Evolutionary conservation across 1,140 invertebrate genomes (phyloP), one percentile per base, ranked within the genome.

Genomic region (Manduca sexta): DNA sequence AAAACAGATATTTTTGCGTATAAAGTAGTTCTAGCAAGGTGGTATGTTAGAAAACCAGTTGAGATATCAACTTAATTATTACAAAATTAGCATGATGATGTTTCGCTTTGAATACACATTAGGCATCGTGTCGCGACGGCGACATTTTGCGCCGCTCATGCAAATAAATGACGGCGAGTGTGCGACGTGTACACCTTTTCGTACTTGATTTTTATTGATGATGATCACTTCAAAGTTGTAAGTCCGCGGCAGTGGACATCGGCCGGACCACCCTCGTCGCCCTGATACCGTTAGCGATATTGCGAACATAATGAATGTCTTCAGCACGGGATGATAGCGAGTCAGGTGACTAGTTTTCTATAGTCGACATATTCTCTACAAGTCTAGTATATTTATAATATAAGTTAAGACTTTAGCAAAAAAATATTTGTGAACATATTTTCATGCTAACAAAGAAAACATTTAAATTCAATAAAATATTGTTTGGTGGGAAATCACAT

Each of bases 81-180:
- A n/a, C n/a, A 57, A 66, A 60, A 72, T 75, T 75, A 65, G 60
- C 67, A 70, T 75, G 56, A 18, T 31, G 52, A 70, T 70, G 59
- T 60, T 64, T 56, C 45, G 60, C 54, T 58, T 53, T 59, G 58
- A 64, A 64, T 67, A 61, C 50, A 55, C 54, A 57, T 64, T 53
- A 63, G 44, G 60, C 50, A 56, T 52, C 58, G 35, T 48, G 34
- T 37, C 21, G 37, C n/a, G 35, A 31, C 37, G 31, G 43, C 45
- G 35, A 49, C 51, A 56, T 65, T 65, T 60, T 53, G 56, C 59
- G 54, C 42, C 58, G 45, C 39, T 53, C 37, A 56, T 61, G 54
- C 52, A 56, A 56, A 56, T 51, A 52, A 40, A 47, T 12, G 18
- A 21, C 12, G 29, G 14, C 16, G 31, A 1, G 16, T 15, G 12